A percentile compares a stretch with the other conserved stretches of the same genome.
These are phyloP conservation scores for Campopleginae sp. DNA, from an alignment of 2,888 invertebrate species.

Conservation along the genomic window DNA sequence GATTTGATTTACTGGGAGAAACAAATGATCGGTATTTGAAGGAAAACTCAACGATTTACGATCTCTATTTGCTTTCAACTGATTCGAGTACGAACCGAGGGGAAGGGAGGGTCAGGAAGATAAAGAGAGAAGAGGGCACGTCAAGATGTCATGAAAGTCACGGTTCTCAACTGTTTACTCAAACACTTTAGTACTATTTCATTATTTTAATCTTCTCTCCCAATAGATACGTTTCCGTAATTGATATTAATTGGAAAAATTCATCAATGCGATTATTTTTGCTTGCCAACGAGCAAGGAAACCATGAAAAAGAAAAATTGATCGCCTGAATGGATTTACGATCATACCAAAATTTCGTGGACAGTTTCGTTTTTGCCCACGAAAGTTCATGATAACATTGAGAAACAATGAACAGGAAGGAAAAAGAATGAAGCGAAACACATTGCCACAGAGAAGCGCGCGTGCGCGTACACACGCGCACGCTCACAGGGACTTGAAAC, in stretches of 20 bases:
- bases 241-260: too few species aligned
- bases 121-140: neutral
- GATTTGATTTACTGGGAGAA: slow-evolving; percentile 31
- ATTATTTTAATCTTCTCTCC: neutral
- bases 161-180: neutral
- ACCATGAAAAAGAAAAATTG: neutral
- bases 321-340: neutral
- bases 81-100: neutral
- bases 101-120: neutral
- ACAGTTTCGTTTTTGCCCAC: neutral
- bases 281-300: neutral
- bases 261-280: neutral
- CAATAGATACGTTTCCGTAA: neutral
- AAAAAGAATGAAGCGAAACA: neutral
- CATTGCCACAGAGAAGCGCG: too few species aligned
- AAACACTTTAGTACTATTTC: neutral
- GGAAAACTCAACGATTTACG: slow-evolving; percentile 35
- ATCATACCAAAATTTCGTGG: too few species aligned
- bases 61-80: slow-evolving; percentile 45
- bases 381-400: neutral
- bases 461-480: too few species aligned
- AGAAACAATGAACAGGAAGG: neutral
- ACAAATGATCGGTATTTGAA: neutral
- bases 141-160: neutral
- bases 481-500: neutral